Evolutionary conservation across 92 coral and sea anemone genomes (phyloP).

Genomic region (Chrysogorgia sp.): DNA sequence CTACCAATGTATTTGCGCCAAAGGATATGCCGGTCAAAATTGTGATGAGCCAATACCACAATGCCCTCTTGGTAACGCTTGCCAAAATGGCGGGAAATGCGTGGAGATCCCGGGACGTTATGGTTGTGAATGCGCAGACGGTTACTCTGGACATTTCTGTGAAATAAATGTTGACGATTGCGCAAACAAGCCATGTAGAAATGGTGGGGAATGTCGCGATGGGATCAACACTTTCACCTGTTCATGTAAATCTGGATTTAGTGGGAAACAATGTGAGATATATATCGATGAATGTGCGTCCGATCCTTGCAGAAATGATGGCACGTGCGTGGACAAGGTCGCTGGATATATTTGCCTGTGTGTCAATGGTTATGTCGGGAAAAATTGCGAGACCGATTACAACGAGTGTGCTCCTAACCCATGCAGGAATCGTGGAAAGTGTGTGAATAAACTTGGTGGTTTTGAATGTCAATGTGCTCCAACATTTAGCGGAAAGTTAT

Average conservation of each 20-base stretch:
- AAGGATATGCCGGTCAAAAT: constrained; percentile 76
- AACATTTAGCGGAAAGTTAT: constrained; percentile 69
- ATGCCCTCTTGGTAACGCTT: constrained; percentile 68
- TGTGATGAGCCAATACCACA: constrained; percentile 78
- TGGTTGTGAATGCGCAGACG: constrained; percentile 73
- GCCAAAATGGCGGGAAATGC: constrained; percentile 84
- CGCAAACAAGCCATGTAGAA: constrained; percentile 71
- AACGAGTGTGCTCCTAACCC: constrained; percentile 80
- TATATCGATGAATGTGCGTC: constrained; percentile 73
- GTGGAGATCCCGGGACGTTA: constrained; percentile 66
- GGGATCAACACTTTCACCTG: constrained; percentile 69
- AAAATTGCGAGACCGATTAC: constrained; percentile 64
- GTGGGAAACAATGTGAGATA: constrained; percentile 80
- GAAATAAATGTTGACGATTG: constrained; percentile 81
- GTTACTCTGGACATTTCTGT: constrained; percentile 78
- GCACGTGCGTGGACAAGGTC: constrained; percentile 69
- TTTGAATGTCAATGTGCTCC: constrained; percentile 84
- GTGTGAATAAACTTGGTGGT: constrained; percentile 70
- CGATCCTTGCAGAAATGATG: constrained; percentile 80
- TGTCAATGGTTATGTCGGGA: constrained; percentile 72
- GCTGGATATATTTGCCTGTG: constrained; percentile 74
- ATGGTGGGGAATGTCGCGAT: constrained; percentile 72
- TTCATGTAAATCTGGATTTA: constrained; percentile 74
- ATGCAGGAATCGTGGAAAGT: constrained; percentile 65
- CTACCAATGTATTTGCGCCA: constrained; percentile 85